Base-by-base conservation (phyloP, 2,888 invertebrate genomes). In the Parnassius orleans region DNA sequence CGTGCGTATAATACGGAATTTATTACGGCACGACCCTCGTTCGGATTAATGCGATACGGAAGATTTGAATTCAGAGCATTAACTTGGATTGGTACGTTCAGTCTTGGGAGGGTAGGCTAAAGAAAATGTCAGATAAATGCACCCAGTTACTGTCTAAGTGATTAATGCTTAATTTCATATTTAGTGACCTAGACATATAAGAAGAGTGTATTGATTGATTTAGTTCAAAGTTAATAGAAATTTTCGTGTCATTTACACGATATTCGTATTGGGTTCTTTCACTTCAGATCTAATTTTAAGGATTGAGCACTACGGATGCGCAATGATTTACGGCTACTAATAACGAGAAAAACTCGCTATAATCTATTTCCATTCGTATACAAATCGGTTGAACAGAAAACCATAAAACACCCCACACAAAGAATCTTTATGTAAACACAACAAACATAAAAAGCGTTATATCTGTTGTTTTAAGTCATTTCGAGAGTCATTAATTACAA, bases 1-100 rank as follows among this genome's bases (percentile, higher is more conserved):
- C 91, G 90, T 79, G 90, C 89, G 90, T 90, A 90, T 92, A 91
- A 90, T 91, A 89, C 86, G 86, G 89, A 90, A 90, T 90, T 91
- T 91, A 90, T 91, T 90, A 90, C 84, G 85, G 83, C 82, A 77
- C 87, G 79, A 84, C 89, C 90, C 89, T 80, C 86, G 75, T 75
- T 72, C 81, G 86, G 90, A 90, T 90, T 90, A 90, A 90, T 90
- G 87, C 84, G 90, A 90, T 90, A 90, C 90, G 90, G 90, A 89
- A 90, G 87, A 90, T 90, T 90, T 90, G 88, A 90, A 90, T 89
- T 86, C 84, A 74, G 86, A 83, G 87, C 87, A 89, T 88, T 90
- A 87, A 87, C 85, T 90, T 83, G 83, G 87, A 90, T 90, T 90
- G 87, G 85, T 85, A 81, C 80, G 78, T 81, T 79, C 78, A 75